phyloP scores from a whole-genome alignment of 2,113 vertebrate genomes.

The Perca schrenkii region DNA sequence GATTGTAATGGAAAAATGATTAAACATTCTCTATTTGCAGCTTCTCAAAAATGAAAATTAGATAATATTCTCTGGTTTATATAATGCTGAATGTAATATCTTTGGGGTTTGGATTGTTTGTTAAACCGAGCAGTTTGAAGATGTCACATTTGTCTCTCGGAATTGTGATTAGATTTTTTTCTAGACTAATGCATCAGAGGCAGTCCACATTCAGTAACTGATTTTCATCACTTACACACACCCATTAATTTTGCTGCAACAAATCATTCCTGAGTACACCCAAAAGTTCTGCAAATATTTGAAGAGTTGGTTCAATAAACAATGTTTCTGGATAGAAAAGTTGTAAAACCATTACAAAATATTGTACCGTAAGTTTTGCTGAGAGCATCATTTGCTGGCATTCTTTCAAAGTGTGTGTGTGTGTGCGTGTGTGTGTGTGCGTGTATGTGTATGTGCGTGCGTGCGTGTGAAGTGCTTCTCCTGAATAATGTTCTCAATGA shows the following conservation, averaged over 20 bases:
- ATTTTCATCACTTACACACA: not conserved
- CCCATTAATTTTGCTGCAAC: not conserved
- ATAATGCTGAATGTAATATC: not conserved
- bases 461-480: slow-evolving; percentile 4
- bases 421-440: not conserved
- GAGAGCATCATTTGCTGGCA: slow-evolving; percentile 10
- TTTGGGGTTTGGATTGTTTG: not conserved
- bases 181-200: not conserved
- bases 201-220: not conserved
- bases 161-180: not conserved
- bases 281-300: not conserved
- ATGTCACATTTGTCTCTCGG: not conserved
- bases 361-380: not conserved
- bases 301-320: not conserved
- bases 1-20: no score
- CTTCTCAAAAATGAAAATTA: not conserved
- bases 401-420: not conserved
- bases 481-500: slow-evolving; percentile 6
- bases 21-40: not conserved
- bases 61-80: not conserved
- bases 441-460: not conserved
- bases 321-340: not conserved
- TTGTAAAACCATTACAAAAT: not conserved
- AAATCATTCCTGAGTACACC: not conserved
- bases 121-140: not conserved